Conservation (phyloP, 1,140 invertebrate species). For the Brachionus angularis region DNA sequence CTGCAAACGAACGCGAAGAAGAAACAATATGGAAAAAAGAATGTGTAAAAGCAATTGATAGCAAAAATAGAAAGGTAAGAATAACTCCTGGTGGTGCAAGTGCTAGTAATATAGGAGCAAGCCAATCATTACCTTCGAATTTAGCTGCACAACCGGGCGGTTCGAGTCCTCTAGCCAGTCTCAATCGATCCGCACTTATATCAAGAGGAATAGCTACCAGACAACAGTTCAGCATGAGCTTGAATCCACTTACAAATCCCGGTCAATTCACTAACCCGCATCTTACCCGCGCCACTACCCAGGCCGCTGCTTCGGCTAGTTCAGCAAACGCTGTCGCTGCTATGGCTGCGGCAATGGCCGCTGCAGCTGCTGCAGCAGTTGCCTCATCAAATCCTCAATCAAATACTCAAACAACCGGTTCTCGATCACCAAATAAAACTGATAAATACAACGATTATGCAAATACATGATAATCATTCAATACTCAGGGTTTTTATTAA, state of each 20-base stretch:
- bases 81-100: constrained; percentile 1
- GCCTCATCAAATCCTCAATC: neutral
- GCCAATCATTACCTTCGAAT: neutral
- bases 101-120: too few relatives aligned
- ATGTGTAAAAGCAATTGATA: constrained; percentile 40
- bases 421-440: neutral
- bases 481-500: too few relatives aligned
- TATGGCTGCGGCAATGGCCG: constrained; percentile 13
- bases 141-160: constrained; percentile 6
- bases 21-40: constrained; percentile 36
- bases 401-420: too few relatives aligned
- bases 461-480: too few relatives aligned
- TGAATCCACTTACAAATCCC: too few relatives aligned
- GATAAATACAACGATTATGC: neutral
- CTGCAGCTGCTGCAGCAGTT: constrained; percentile 5
- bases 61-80: constrained; percentile 40
- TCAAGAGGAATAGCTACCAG: neutral
- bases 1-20: constrained; percentile 17
- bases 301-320: neutral
- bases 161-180: neutral
- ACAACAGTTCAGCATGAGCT: neutral
- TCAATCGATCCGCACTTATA: neutral
- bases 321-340: neutral
- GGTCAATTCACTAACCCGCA: too few relatives aligned
- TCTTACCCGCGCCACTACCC: neutral